These are phyloP conservation scores for Zosterops pallidus DNA, from an alignment of 2,113 vertebrate genomes.

Conservation along the genomic window DNA sequence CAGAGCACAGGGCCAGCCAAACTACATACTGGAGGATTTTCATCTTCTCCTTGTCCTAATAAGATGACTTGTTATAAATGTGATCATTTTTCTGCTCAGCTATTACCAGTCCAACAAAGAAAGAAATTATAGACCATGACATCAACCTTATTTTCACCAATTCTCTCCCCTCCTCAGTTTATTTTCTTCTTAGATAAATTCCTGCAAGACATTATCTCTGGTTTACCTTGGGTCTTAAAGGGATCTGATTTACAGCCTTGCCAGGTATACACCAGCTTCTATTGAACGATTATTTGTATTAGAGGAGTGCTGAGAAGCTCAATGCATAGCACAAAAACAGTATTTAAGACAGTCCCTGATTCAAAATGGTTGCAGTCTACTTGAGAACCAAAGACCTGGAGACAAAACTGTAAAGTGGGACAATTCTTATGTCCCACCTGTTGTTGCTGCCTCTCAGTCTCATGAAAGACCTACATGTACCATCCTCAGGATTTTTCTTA, in stretches of 20 bases:
- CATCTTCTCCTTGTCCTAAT: not conserved
- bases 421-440: not conserved
- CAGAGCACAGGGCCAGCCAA: not conserved
- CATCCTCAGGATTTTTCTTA: not conserved
- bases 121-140: not conserved
- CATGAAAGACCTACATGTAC: fast-evolving
- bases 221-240: not conserved
- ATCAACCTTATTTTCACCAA: not conserved
- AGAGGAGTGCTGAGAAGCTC: not conserved
- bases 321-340: not conserved
- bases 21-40: not conserved
- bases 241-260: not conserved
- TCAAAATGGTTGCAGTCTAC: not conserved
- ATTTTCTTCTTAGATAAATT: not conserved
- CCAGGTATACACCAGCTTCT: not conserved
- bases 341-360: not conserved
- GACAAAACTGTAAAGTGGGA: not conserved
- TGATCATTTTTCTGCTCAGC: not conserved
- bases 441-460: not conserved
- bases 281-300: not conserved
- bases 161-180: not conserved
- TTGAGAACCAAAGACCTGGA: not conserved
- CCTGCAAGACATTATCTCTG: not conserved
- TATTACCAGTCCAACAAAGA: not conserved
- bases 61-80: not conserved